Base-by-base conservation (phyloP, 2,888 invertebrate species). In the Epistrophella euchroma region DNA sequence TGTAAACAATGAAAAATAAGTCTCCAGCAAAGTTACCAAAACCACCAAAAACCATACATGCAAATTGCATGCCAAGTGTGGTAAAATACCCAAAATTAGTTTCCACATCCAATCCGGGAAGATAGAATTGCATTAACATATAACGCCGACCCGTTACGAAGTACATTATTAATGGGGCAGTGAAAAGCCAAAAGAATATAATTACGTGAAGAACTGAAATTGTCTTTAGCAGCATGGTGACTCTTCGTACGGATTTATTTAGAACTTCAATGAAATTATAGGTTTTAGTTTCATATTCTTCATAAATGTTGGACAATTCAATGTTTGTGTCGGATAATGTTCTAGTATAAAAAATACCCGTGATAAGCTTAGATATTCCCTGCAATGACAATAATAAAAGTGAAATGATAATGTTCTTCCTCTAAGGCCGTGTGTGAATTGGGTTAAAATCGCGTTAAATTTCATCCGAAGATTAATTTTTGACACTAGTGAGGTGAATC, bases 11-110 rank as follows among this genome's bases (percentile, higher is more conserved):
- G 7, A 89, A 74, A 11, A 88, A 35, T 17, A 89, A 71, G 37
- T 90, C 90, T 0, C 89, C 90, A 0, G 88, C 87, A 71, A 88
- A 90, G 1, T 89, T 80, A 0, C 90, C 89, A 32, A 89, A 82
- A 3, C 37, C 88, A 0, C 85, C 89, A 4, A 88, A 13, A 5
- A 83, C 2, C 1, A 89, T 2, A 13, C 73, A 87, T 9, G 43
- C 1, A n/a, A 9, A 15, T 22, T 90, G 90, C 13, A 74, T 28
- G 6, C 22, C 64, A 28, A 88, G 56, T 2, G 89, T 89, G 1
- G 73, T 2, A 25, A 85, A 75, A 32, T 84, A 88, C 0, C 90
- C 90, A 15, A 72, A 32, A 19, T 83, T 37, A 0, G 88, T 89
- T 0, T 75, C 11, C 9, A 88, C 60, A 78, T 89, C 89, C 1